Evolutionary conservation across 1,140 invertebrate genomes (phyloP).

Genomic region (Watersipora subatra): DNA sequence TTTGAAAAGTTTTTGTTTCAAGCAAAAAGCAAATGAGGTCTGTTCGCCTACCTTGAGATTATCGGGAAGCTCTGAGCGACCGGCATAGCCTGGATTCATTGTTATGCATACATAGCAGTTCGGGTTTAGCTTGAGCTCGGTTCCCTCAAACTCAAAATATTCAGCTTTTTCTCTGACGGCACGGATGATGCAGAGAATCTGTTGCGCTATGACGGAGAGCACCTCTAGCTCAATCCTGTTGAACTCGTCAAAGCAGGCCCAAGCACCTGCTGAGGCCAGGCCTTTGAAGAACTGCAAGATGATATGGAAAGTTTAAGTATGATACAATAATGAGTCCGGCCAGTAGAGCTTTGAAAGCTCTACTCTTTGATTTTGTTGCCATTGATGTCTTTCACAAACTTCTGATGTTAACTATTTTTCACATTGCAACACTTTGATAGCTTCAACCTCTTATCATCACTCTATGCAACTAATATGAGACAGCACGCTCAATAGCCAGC

Average conservation of each 20-base stretch:
- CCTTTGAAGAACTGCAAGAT: conserved; percentile 41
- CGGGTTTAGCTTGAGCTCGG: conserved; percentile 35
- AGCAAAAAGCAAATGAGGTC: background rate
- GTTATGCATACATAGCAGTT: conserved; percentile 43
- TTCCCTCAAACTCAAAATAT: conserved; percentile 40
- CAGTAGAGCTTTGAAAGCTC: too few relatives aligned
- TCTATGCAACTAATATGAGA: too few relatives aligned
- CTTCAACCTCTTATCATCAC: too few relatives aligned
- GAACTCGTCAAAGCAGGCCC: conserved; percentile 44
- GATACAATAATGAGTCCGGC: background rate
- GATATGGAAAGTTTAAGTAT: conserved; percentile 5
- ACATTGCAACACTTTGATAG: too few relatives aligned
- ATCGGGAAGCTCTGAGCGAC: conserved; percentile 41
- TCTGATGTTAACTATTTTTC: too few relatives aligned
- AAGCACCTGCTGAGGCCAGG: conserved; percentile 40
- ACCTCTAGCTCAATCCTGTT: conserved; percentile 43
- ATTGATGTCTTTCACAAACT: too few relatives aligned
- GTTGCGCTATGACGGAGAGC: conserved; percentile 41
- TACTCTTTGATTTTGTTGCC: too few relatives aligned
- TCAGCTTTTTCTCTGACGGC: conserved; percentile 36
- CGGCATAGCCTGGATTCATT: conserved; percentile 43
- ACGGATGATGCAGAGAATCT: conserved; percentile 46
- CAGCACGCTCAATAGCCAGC: too few relatives aligned
- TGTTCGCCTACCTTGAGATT: conserved; percentile 37
- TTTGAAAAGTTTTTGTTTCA: too few relatives aligned